Evolutionary conservation across 2,888 invertebrate species (phyloP).

Genomic region (Diaperis boleti): DNA sequence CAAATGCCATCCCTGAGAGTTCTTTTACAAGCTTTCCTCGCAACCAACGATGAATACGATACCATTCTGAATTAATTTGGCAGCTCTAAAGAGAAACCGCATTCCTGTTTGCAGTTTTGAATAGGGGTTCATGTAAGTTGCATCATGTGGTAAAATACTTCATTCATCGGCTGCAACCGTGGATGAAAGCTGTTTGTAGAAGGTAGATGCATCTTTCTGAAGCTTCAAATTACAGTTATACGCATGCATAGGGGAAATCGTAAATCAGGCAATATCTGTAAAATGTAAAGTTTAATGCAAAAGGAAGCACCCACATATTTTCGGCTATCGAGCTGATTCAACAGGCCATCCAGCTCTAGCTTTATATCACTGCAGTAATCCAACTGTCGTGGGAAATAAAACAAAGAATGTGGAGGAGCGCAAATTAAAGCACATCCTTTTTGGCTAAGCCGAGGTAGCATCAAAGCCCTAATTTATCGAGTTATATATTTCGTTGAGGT

Average conservation of each 20-base stretch:
- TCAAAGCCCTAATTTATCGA: conserved; percentile 19
- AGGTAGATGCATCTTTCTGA: neutral
- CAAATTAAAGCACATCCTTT: conserved; percentile 22
- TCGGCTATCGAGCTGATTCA: conserved; percentile 4
- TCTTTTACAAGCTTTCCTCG: conserved; percentile 2
- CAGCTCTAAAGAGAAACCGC: conserved; percentile 13
- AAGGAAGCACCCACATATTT: conserved; percentile 6
- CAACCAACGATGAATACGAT: conserved; percentile 27
- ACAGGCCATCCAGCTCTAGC: conserved; percentile 4
- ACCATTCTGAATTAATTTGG: conserved; percentile 34
- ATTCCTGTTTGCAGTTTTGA: conserved; percentile 38
- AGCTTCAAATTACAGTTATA: neutral
- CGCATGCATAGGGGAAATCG: neutral
- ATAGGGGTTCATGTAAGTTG: conserved; percentile 38
- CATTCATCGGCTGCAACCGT: conserved; percentile 13
- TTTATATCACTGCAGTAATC: conserved; percentile 19
- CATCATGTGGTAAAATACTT: conserved; percentile 25
- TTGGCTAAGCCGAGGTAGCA: conserved; percentile 5
- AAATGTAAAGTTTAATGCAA: neutral
- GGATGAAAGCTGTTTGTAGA: conserved; percentile 8
- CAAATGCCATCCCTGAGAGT: neutral
- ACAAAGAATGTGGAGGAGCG: conserved; percentile 17
- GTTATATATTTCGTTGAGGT: conserved; percentile 1
- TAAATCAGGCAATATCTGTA: too few species aligned
- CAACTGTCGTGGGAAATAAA: conserved; percentile 15